These are phyloP conservation scores for Microhierax caerulescens DNA, from an alignment of 2,797 vertebrate genomes.

Conservation along the genomic window DNA sequence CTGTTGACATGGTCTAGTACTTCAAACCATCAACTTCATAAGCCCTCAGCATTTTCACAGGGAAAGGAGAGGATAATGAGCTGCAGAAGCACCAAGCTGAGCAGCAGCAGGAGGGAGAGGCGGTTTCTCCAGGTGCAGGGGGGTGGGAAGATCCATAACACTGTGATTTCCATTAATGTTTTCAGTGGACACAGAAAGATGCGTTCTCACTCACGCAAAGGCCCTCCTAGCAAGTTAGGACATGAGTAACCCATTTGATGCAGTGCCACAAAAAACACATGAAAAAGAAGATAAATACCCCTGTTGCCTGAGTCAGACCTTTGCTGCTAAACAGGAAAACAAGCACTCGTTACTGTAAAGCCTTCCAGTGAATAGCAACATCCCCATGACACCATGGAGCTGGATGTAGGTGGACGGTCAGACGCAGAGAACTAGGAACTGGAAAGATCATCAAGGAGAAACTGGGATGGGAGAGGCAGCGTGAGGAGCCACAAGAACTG, in stretches of 20 bases:
- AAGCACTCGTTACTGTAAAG: not conserved
- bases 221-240: not conserved
- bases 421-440: not conserved
- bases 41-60: not conserved
- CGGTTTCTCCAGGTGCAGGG: constrained; percentile 4
- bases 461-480: not conserved
- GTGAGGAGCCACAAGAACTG: not conserved
- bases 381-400: rapidly evolving
- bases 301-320: not conserved
- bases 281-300: not conserved
- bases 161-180: not conserved
- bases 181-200: not conserved
- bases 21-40: not conserved
- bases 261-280: not conserved
- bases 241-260: not conserved
- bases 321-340: not conserved
- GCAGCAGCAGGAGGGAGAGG: constrained; percentile 6
- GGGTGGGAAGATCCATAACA: not conserved
- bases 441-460: not conserved
- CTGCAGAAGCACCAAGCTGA: not conserved
- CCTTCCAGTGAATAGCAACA: not conserved
- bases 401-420: rapidly evolving
- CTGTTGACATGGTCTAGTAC: not conserved
- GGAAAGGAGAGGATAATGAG: constrained; percentile 13
- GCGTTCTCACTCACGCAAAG: not conserved